Conservation (phyloP, 2,113 vertebrate genomes). For the Balaeniceps rex region DNA sequence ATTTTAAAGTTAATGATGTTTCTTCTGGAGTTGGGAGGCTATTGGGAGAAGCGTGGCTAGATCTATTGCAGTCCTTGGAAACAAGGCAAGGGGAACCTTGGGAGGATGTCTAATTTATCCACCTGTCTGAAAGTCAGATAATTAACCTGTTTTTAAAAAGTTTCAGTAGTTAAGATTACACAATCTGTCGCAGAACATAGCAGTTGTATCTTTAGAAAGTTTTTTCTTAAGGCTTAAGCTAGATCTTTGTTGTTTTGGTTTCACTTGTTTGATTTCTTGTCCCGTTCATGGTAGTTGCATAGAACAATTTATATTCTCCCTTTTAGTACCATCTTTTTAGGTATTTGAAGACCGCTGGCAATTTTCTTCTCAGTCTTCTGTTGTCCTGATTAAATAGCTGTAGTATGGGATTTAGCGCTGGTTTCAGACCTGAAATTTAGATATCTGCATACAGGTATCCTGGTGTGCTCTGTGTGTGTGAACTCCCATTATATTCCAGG, state of each 20-base stretch:
- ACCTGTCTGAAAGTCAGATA: background rate
- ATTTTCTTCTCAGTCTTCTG: background rate
- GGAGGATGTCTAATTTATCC: background rate
- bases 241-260: background rate
- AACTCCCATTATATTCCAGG: background rate
- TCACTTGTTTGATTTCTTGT: background rate
- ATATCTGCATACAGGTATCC: background rate
- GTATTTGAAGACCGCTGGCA: background rate
- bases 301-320: background rate
- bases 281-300: background rate
- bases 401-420: background rate
- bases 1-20: background rate
- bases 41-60: background rate
- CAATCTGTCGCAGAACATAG: accelerated
- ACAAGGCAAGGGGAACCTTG: background rate
- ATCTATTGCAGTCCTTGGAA: background rate
- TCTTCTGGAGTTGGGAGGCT: background rate
- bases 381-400: background rate
- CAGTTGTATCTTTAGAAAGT: background rate
- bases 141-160: background rate
- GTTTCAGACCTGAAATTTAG: background rate
- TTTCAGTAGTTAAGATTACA: background rate
- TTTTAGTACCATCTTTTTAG: background rate
- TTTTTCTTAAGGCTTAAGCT: background rate
- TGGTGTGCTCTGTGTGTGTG: accelerated